These are phyloP conservation scores for Andrena dorsata DNA, from an alignment of 2,888 invertebrate genomes.

Conservation along the genomic window DNA sequence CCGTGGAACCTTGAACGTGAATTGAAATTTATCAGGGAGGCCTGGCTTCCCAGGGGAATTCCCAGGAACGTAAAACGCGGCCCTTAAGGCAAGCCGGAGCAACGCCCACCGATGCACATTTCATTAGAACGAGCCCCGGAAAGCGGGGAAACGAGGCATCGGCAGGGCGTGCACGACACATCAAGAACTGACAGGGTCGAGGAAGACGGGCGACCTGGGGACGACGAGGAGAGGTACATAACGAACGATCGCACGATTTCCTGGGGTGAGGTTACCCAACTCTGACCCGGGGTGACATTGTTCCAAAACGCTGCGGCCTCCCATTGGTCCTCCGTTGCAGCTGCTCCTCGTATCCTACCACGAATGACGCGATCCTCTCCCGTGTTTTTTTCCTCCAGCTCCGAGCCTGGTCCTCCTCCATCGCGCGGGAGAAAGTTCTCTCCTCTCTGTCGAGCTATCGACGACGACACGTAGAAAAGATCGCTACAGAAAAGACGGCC, in stretches of 20 bases:
- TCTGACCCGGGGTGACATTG: slow-evolving; percentile 65
- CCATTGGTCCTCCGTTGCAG: slow-evolving; percentile 61
- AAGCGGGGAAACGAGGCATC: slow-evolving; percentile 54
- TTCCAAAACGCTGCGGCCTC: slow-evolving; percentile 68
- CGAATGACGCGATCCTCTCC: slow-evolving; percentile 37
- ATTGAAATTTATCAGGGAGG: slow-evolving; percentile 56
- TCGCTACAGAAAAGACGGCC: slow-evolving; percentile 3
- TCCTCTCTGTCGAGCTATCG: background rate
- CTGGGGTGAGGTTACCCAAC: slow-evolving; percentile 65
- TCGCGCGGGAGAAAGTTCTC: background rate
- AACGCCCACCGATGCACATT: slow-evolving; percentile 65
- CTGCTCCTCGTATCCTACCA: slow-evolving; percentile 53
- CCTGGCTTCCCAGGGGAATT: slow-evolving; percentile 38
- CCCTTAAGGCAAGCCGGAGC: slow-evolving; percentile 31
- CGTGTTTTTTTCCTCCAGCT: slow-evolving; percentile 8
- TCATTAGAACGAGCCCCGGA: slow-evolving; percentile 46
- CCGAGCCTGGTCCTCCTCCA: background rate
- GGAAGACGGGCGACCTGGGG: slow-evolving; percentile 17
- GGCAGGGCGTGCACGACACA: slow-evolving; percentile 51
- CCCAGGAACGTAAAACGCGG: slow-evolving; percentile 51
- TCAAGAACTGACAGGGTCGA: slow-evolving; percentile 41
- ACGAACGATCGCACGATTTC: slow-evolving; percentile 70
- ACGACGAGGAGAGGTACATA: slow-evolving; percentile 45
- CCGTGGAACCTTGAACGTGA: slow-evolving; percentile 33
- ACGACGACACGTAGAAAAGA: slow-evolving; percentile 7